A percentile compares a stretch with the other conserved stretches of the same genome.
Evolutionary conservation across 2,888 invertebrate genomes (phyloP).

Genomic region (Rapana venosa): DNA sequence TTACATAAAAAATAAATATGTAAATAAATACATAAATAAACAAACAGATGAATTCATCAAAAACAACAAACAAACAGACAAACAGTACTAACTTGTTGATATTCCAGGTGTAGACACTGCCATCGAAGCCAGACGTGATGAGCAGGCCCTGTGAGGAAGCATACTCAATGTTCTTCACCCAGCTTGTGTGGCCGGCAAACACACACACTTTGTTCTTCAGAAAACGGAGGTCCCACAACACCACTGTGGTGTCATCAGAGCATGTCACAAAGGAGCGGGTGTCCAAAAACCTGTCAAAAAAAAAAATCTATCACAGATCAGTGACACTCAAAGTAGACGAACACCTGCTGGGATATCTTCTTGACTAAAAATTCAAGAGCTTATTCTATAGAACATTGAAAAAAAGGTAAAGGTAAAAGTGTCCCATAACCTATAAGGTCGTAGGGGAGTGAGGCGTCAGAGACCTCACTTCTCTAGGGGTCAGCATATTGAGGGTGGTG

Average conservation of each 20-base stretch:
- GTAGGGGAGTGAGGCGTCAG: too few relatives aligned
- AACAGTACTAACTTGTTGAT: slow-evolving; percentile 85
- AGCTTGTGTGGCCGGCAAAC: slow-evolving; percentile 92
- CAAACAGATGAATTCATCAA: too few relatives aligned
- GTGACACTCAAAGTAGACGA: background rate
- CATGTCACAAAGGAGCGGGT: slow-evolving; percentile 93
- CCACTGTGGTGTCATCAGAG: slow-evolving; percentile 95
- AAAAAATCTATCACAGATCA: background rate
- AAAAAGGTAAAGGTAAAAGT: too few relatives aligned
- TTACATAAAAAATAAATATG: too few relatives aligned
- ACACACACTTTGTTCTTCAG: slow-evolving; percentile 87
- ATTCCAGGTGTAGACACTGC: slow-evolving; percentile 95
- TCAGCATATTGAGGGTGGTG: too few relatives aligned
- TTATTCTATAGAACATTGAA: too few relatives aligned
- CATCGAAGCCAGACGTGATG: slow-evolving; percentile 95
- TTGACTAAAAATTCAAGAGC: too few relatives aligned
- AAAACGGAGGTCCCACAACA: slow-evolving; percentile 94
- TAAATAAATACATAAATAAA: too few relatives aligned
- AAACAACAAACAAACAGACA: too few relatives aligned
- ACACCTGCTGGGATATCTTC: too few relatives aligned
- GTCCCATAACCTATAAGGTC: too few relatives aligned
- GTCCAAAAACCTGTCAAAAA: slow-evolving; percentile 87
- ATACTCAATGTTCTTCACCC: slow-evolving; percentile 98
- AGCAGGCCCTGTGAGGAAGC: slow-evolving; percentile 89
- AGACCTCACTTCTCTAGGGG: too few relatives aligned